Evolutionary conservation across 2,888 invertebrate genomes (phyloP).

Genomic region (Drosophila flavopinicola): DNA sequence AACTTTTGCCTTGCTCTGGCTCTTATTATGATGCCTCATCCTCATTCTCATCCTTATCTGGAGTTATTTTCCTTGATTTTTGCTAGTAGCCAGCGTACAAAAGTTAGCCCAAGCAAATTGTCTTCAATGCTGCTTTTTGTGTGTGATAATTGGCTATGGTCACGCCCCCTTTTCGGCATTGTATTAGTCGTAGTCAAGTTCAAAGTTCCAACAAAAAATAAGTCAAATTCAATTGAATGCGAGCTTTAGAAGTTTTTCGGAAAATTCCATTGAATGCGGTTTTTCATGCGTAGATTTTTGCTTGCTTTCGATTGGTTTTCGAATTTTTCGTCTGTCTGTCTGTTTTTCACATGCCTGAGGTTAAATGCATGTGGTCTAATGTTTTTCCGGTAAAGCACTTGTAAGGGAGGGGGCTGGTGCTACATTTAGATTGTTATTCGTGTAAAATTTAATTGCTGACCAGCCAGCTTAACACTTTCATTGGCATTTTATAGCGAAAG

Average conservation of each 20-base stretch:
- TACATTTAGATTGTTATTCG: conserved; percentile 1
- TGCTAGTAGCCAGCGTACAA: conserved; percentile 46
- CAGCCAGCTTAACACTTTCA: conserved; percentile 11
- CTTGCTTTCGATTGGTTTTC: conserved; percentile 17
- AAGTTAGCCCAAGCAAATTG: conserved; percentile 70
- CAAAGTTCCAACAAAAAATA: conserved; percentile 28
- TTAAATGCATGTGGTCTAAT: conserved; percentile 52
- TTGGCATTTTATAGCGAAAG: conserved; percentile 6
- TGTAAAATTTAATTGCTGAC: conserved; percentile 16
- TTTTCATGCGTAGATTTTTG: background rate
- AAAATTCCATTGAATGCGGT: conserved; percentile 27
- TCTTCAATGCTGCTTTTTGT: conserved; percentile 53
- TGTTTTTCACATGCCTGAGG: conserved; percentile 32
- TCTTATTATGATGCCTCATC: conserved; percentile 32
- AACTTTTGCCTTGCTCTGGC: conserved; percentile 30
- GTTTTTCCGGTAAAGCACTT: conserved; percentile 11
- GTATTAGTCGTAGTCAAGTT: conserved; percentile 13
- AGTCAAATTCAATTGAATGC: conserved; percentile 59
- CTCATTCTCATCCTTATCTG: conserved; percentile 10
- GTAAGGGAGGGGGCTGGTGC: background rate
- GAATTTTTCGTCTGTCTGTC: background rate
- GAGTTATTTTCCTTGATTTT: conserved; percentile 68
- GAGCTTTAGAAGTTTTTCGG: conserved; percentile 24
- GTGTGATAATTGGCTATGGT: conserved; percentile 73
- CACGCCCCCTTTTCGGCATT: conserved; percentile 47